phyloP scores from a whole-genome alignment of 2,113 vertebrate genomes.

The Coreoperca whiteheadi region DNA sequence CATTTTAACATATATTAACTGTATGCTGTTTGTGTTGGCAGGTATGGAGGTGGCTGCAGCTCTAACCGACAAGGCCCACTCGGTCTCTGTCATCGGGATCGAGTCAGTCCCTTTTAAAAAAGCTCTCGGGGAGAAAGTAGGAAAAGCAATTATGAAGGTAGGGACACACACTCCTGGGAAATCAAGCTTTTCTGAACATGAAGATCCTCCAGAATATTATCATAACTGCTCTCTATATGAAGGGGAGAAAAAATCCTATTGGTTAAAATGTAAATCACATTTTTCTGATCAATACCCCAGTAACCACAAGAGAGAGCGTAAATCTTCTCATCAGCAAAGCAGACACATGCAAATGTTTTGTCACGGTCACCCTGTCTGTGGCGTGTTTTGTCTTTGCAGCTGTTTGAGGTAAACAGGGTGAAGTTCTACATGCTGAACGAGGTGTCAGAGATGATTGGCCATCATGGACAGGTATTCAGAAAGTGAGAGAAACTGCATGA shows the following conservation, averaged over 20 bases:
- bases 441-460: constrained; percentile 94
- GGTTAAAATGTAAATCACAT: constrained; percentile 45
- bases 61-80: constrained; percentile 95
- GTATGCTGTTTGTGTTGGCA: constrained; percentile 63
- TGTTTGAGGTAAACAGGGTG: constrained; percentile 95
- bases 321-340: constrained; percentile 18
- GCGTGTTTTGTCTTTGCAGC: constrained; percentile 79
- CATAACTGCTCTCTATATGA: constrained; percentile 37
- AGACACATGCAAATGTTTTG: constrained; percentile 16
- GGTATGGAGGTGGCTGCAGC: constrained; percentile 98
- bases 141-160: constrained; percentile 96
- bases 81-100: constrained; percentile 94
- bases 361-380: not conserved
- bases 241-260: not conserved
- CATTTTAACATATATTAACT: not conserved
- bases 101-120: constrained; percentile 93
- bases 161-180: constrained; percentile 38
- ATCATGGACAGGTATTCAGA: constrained; percentile 95
- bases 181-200: constrained; percentile 41
- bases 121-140: constrained; percentile 94
- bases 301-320: not conserved
- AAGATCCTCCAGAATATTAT: constrained; percentile 12
- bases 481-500: constrained; percentile 85
- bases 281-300: constrained; percentile 31
- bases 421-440: constrained; percentile 99